Base-by-base conservation (phyloP, 2,888 invertebrate genomes). In the Exephanes ischioxanthus region DNA sequence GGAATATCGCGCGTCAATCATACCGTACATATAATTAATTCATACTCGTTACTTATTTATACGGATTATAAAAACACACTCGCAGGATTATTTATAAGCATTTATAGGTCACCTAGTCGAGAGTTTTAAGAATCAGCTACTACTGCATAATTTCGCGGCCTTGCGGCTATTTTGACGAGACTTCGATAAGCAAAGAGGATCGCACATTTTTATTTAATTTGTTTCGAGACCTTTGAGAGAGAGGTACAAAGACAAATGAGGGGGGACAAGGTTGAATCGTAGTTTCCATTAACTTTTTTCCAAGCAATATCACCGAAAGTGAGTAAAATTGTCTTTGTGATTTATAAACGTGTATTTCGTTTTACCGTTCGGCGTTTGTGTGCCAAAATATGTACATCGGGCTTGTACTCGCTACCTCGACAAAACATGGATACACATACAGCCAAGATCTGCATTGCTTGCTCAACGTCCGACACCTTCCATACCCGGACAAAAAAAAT, bases 21-120 rank as follows among this genome's bases (percentile, higher is more conserved):
- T 55, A 11, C 19, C 19, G 55, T 22, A 22, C 22, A 19, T 3
- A 55, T 55, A 22, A 55, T 55, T 22, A 19, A 55, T 55, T 55
- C 55, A 55, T 55, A 55, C 19, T 55, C 51, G 70, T 51, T 70
- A 33, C 19, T 70, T 70, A 30, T 30, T 16, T 53, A 70, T 70
- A 51, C 51, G 51, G 19, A 22, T 70, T 30, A 30, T 70, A 26
- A 70, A 33, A 70, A 71, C 26, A 26, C 51, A 26, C n/a, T 48
- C 53, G 71, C 71, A 53, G 71, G 53, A 71, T 71, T 71, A 58
- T 22, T 58, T 22, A 26, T 14, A 26, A 26, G 58, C 58, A 26
- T 11, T 58, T 22, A 58, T 58, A 26, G 26, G 22, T 58, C 26
- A 22, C 58, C 58, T 58, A 58, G 58, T 58, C 58, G 58, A 58